Percentiles rank a stretch among this genome's conserved stretches.
Conservation (phyloP, 2,888 invertebrate genomes). For the Pecten maximus region DNA sequence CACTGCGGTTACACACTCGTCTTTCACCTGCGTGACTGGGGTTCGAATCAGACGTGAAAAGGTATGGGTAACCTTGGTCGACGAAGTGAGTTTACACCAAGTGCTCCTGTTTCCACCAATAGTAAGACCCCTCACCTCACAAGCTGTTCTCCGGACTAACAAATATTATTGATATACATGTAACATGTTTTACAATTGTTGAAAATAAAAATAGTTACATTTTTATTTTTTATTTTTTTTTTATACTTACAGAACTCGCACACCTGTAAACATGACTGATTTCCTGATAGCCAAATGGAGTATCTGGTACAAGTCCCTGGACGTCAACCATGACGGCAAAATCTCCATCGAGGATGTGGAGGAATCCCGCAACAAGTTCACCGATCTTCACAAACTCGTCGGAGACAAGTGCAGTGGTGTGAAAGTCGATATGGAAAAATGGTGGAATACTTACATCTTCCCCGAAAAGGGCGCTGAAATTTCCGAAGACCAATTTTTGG, state of each 20-base stretch:
- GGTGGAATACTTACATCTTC: conserved; percentile 67
- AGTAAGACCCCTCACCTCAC: no score
- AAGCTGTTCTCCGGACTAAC: no score
- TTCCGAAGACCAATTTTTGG: conserved; percentile 59
- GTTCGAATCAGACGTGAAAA: no score
- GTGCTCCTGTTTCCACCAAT: no score
- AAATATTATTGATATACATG: no score
- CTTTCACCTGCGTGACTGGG: no score
- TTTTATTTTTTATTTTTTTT: not conserved
- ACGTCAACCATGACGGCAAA: conserved; percentile 69
- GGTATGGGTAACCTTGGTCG: no score
- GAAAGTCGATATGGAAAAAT: conserved; percentile 58
- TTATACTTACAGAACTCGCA: not conserved
- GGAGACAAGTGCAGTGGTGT: conserved; percentile 57
- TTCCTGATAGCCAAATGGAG: conserved; percentile 62
- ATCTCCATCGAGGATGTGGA: conserved; percentile 68
- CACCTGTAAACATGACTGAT: conserved; percentile 40
- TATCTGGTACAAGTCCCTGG: conserved; percentile 67
- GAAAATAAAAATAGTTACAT: no score
- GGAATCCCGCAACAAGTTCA: conserved; percentile 65
- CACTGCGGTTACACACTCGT: no score
- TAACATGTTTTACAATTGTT: no score
- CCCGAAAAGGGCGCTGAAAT: conserved; percentile 55
- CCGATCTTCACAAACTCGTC: conserved; percentile 61
- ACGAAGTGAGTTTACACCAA: no score